These are phyloP conservation scores for Ornithoptera priamus DNA, from an alignment of 2,888 invertebrate species.

Conservation along the genomic window DNA sequence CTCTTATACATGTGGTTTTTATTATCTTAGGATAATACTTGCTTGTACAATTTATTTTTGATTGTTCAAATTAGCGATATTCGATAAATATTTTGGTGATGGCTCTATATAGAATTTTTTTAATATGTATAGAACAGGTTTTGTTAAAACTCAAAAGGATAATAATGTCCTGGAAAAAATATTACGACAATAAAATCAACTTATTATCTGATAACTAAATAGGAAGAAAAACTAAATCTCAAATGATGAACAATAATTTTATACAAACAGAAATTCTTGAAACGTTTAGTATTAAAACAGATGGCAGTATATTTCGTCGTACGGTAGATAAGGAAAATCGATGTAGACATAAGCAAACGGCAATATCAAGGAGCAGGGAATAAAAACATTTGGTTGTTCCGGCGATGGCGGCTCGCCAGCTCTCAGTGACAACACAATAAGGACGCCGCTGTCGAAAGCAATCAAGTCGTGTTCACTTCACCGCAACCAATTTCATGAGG, in stretches of 20 bases:
- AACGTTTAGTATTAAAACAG: conserved; percentile 14
- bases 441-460: conserved; percentile 66
- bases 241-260: conserved; percentile 1
- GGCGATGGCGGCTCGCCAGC: conserved; percentile 65
- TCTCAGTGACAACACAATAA: conserved; percentile 71
- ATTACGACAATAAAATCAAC: neutral
- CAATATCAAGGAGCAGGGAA: conserved; percentile 57
- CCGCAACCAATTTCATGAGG: conserved; percentile 55
- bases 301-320: conserved; percentile 30
- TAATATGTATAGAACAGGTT: too few relatives aligned
- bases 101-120: too few relatives aligned
- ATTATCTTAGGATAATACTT: too few relatives aligned
- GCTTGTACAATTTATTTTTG: too few relatives aligned
- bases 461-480: conserved; percentile 60
- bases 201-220: neutral
- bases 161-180: neutral
- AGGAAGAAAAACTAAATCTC: neutral
- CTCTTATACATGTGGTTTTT: too few relatives aligned
- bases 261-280: conserved; percentile 6
- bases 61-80: too few relatives aligned
- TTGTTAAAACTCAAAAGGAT: neutral
- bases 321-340: conserved; percentile 45
- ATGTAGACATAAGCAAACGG: conserved; percentile 56
- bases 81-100: too few relatives aligned
- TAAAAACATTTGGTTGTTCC: conserved; percentile 54